phyloP scores from a whole-genome alignment of 2,888 invertebrate genomes.

The Idaea aversata region DNA sequence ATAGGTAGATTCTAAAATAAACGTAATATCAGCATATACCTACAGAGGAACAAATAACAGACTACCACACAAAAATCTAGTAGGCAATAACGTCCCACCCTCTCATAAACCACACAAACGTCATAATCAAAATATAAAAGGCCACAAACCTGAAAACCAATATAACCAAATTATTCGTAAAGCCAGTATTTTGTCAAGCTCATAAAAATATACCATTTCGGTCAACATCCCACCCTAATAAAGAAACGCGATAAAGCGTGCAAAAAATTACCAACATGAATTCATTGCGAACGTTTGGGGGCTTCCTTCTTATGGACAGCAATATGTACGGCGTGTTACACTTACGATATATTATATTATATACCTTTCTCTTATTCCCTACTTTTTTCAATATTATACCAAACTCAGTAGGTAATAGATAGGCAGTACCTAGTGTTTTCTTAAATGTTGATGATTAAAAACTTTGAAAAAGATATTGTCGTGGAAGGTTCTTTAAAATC shows the following conservation, averaged over 20 bases:
- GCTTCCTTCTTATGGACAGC: constrained; percentile 67
- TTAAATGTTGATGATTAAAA: too few species aligned
- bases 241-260: constrained; percentile 76
- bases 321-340: constrained; percentile 35
- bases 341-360: not conserved
- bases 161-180: constrained; percentile 76
- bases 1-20: too few species aligned
- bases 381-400: too few species aligned
- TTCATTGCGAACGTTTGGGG: constrained; percentile 79
- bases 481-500: too few species aligned
- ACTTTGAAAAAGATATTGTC: too few species aligned
- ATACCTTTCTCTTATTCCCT: not conserved
- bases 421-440: too few species aligned
- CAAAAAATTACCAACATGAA: constrained; percentile 76
- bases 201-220: constrained; percentile 55
- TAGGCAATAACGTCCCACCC: not conserved
- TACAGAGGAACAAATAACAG: too few species aligned
- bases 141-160: constrained; percentile 53
- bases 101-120: not conserved
- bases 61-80: not conserved
- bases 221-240: constrained; percentile 65
- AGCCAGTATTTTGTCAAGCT: constrained; percentile 52
- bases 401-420: too few species aligned
- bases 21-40: too few species aligned
- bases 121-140: constrained; percentile 36